phyloP scores from a whole-genome alignment of 53 echinoderm and acorn worm genomes.

The Paracentrotus lividus region DNA sequence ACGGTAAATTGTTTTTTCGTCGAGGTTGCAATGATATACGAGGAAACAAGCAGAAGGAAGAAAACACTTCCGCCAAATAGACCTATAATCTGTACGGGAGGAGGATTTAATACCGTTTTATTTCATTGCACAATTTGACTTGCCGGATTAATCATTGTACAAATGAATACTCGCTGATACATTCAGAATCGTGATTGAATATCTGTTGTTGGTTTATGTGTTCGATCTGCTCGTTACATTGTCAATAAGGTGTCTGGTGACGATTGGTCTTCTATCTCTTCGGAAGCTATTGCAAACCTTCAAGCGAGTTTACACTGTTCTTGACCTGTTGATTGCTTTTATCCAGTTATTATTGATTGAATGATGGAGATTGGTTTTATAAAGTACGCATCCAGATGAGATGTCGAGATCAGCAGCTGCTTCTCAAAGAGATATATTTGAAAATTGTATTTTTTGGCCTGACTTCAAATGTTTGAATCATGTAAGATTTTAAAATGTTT shows the following conservation, averaged over 20 bases:
- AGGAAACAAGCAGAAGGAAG: not conserved
- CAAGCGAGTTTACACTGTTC: not conserved
- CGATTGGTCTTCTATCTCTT: not conserved
- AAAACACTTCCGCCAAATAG: too few relatives aligned
- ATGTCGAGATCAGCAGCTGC: too few relatives aligned
- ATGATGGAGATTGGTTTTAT: too few relatives aligned
- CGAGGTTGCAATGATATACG: not conserved
- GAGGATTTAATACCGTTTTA: not conserved
- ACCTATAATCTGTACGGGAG: not conserved
- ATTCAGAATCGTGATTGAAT: not conserved
- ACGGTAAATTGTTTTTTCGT: slow-evolving; percentile 26
- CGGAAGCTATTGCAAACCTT: not conserved
- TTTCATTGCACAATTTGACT: not conserved
- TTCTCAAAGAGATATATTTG: too few relatives aligned
- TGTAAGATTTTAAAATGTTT: too few relatives aligned
- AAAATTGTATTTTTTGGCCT: too few relatives aligned
- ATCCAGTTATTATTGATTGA: not conserved
- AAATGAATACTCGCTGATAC: not conserved
- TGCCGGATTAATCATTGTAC: not conserved
- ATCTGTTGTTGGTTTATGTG: not conserved
- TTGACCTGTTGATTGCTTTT: not conserved
- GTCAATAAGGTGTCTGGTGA: not conserved
- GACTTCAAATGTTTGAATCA: too few relatives aligned
- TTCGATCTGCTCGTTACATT: not conserved
- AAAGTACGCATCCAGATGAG: too few relatives aligned